These are phyloP conservation scores for Panopea generosa DNA, from an alignment of 2,888 invertebrate species.

Conservation along the genomic window DNA sequence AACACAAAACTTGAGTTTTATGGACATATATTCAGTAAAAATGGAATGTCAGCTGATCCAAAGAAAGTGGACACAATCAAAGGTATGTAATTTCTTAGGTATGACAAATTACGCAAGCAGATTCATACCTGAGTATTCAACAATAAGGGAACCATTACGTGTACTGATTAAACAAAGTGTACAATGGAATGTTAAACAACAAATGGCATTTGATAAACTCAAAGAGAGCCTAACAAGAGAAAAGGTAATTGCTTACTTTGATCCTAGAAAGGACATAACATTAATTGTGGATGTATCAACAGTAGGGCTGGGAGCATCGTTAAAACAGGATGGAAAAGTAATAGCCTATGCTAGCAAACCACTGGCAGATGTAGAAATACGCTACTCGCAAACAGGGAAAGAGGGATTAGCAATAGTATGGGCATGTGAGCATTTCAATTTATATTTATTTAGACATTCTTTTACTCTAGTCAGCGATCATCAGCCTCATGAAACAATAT, in stretches of 20 bases:
- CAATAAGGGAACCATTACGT: conserved; percentile 62
- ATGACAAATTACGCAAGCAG: conserved; percentile 64
- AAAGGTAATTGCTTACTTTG: conserved; percentile 50
- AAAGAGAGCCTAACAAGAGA: conserved; percentile 31
- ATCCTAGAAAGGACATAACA: conserved; percentile 45
- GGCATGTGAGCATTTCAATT: conserved; percentile 69
- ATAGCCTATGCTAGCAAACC: conserved; percentile 54
- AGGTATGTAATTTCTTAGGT: conserved; percentile 59
- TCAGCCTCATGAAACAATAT: neutral
- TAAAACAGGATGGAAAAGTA: conserved; percentile 43
- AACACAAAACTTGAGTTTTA: conserved; percentile 51
- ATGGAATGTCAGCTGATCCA: conserved; percentile 51
- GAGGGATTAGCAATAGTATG: conserved; percentile 65
- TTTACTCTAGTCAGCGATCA: neutral
- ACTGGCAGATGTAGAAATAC: conserved; percentile 40
- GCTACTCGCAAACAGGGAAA: conserved; percentile 67
- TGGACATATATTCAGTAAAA: conserved; percentile 28
- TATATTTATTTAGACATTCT: conserved; percentile 50
- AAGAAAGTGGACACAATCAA: conserved; percentile 58
- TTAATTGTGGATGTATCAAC: conserved; percentile 64
- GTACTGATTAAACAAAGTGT: conserved; percentile 40
- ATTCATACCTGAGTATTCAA: conserved; percentile 66
- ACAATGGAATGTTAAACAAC: conserved; percentile 46
- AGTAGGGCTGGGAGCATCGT: conserved; percentile 61
- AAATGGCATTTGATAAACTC: conserved; percentile 56